Conservation (phyloP, 2,113 vertebrate genomes). For the Halichoerus grypus region DNA sequence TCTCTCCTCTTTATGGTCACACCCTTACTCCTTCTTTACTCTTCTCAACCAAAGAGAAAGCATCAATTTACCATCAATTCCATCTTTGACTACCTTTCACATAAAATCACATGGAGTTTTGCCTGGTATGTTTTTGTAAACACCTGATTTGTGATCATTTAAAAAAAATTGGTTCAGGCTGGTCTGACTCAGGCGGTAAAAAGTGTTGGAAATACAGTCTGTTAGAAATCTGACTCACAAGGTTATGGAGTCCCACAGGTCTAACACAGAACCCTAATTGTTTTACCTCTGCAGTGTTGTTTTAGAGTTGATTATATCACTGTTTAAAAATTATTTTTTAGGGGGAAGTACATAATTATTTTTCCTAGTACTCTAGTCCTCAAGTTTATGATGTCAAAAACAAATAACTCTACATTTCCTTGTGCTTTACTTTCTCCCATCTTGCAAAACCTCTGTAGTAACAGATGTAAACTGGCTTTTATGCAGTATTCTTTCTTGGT, state of each 20-base stretch:
- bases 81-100: background rate
- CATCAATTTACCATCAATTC: background rate
- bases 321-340: background rate
- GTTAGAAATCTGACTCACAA: background rate
- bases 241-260: background rate
- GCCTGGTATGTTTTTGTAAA: background rate
- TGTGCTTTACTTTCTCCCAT: background rate
- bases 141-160: background rate
- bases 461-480: background rate
- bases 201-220: background rate
- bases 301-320: background rate
- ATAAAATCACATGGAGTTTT: background rate
- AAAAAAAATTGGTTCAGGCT: background rate
- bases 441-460: background rate
- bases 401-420: background rate
- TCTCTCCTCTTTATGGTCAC: background rate
- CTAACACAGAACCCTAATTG: background rate
- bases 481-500: background rate
- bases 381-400: background rate
- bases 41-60: slow-evolving; percentile 14
- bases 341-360: background rate
- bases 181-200: background rate
- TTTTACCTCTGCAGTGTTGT: background rate
- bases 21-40: background rate
- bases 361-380: background rate